Conservation (phyloP, 2,888 invertebrate genomes). For the Drosophila tripunctata region DNA sequence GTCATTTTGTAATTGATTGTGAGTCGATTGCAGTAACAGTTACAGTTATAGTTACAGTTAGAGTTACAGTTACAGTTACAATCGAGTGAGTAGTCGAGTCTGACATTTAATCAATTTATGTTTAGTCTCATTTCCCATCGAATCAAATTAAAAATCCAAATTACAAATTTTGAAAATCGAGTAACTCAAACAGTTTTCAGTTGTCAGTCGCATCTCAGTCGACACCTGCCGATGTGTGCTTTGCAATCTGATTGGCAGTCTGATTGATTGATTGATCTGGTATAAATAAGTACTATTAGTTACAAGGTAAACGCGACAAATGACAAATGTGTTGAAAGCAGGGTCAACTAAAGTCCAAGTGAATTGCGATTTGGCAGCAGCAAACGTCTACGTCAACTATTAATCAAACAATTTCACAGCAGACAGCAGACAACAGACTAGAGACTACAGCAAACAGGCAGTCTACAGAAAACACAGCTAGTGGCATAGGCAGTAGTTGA, state of each 20-base stretch:
- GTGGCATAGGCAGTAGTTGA: no score
- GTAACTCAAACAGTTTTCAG: not conserved
- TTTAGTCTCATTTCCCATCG: slow-evolving; percentile 40
- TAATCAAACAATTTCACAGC: slow-evolving; percentile 24
- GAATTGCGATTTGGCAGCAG: slow-evolving; percentile 57
- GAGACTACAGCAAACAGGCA: no score
- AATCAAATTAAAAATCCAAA: slow-evolving; percentile 17
- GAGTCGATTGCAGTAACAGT: slow-evolving; percentile 44
- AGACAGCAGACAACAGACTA: not conserved
- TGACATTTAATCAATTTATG: slow-evolving; percentile 74
- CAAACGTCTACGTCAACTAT: slow-evolving; percentile 12
- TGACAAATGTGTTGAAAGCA: slow-evolving; percentile 66
- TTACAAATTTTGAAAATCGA: not conserved
- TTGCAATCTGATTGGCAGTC: slow-evolving; percentile 14
- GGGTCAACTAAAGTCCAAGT: slow-evolving; percentile 56
- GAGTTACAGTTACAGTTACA: slow-evolving; percentile 8
- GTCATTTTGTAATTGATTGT: slow-evolving; percentile 74
- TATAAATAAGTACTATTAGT: slow-evolving; percentile 54
- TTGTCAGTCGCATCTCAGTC: slow-evolving; percentile 6
- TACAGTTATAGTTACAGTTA: slow-evolving; percentile 1
- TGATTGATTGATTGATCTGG: slow-evolving; percentile 12
- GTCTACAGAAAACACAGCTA: no score
- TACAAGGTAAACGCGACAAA: slow-evolving; percentile 63
- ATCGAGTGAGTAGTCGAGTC: slow-evolving; percentile 32
- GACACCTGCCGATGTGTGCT: slow-evolving; percentile 20